These are phyloP conservation scores for Danionella cerebrum DNA, from an alignment of 2,113 vertebrate species.

Conservation along the genomic window DNA sequence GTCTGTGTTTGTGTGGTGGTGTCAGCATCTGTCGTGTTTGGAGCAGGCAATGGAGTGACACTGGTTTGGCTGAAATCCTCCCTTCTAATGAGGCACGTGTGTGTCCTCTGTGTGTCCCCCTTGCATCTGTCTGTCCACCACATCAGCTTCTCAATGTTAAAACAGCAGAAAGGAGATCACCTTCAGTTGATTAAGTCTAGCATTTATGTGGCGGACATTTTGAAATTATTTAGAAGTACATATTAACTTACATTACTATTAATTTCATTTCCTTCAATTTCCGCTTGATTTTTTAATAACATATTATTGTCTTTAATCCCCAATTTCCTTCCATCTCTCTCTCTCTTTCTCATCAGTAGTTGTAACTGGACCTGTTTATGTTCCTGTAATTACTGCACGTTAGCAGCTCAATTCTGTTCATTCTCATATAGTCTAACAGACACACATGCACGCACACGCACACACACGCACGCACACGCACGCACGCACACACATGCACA, in stretches of 20 bases:
- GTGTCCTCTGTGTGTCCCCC: slow-evolving; percentile 71
- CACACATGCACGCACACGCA: too few relatives aligned
- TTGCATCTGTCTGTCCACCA: slow-evolving; percentile 88
- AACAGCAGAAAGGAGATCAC: too few relatives aligned
- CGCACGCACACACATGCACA: too few relatives aligned
- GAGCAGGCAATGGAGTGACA: slow-evolving; percentile 99
- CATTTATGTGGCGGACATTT: too few relatives aligned
- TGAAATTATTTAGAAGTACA: too few relatives aligned
- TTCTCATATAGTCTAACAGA: too few relatives aligned
- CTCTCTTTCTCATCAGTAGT: slow-evolving; percentile 38
- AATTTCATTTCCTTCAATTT: slow-evolving; percentile 60
- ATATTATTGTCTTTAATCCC: too few relatives aligned
- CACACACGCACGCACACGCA: too few relatives aligned
- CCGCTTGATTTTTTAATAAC: too few relatives aligned
- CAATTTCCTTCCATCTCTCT: slow-evolving; percentile 18
- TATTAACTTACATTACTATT: slow-evolving; percentile 58
- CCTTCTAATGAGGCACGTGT: slow-evolving; percentile 82
- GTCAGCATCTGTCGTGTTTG: slow-evolving; percentile 98
- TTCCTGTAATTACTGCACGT: slow-evolving; percentile 52
- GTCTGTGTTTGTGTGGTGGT: slow-evolving; percentile 69
- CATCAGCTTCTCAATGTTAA: too few relatives aligned
- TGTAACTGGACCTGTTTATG: slow-evolving; percentile 40
- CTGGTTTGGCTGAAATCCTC: slow-evolving; percentile 98
- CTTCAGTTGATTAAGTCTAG: too few relatives aligned
- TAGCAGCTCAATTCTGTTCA: slow-evolving; percentile 43